These are phyloP conservation scores for Fragum sueziense DNA, from an alignment of 2,888 invertebrate species.

Conservation along the genomic window DNA sequence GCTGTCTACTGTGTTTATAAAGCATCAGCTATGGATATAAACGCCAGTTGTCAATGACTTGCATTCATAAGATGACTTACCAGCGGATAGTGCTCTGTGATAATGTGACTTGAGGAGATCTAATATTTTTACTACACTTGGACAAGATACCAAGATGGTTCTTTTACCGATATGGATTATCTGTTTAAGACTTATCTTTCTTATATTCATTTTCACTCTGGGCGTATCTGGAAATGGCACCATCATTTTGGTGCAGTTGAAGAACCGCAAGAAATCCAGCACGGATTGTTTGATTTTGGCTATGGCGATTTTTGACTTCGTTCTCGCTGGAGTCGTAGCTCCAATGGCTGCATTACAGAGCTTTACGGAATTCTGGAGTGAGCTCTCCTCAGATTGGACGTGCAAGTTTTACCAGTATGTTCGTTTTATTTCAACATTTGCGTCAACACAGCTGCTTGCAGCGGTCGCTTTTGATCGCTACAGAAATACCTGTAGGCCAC, in stretches of 20 bases:
- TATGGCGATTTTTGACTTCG: neutral
- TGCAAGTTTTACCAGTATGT: neutral
- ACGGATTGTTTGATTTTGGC: conserved; percentile 4
- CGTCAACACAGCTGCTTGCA: neutral
- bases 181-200: too few species aligned
- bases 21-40: too few species aligned
- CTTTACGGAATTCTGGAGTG: neutral
- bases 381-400: neutral
- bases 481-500: neutral
- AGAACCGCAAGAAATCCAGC: conserved; percentile 5
- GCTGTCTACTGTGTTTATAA: too few species aligned
- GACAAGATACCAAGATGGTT: too few species aligned
- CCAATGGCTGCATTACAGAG: neutral
- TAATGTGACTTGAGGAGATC: too few species aligned
- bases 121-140: too few species aligned
- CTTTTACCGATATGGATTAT: too few species aligned
- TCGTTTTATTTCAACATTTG: neutral
- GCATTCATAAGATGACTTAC: too few species aligned
- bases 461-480: conserved; percentile 7
- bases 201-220: neutral
- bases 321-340: conserved; percentile 2
- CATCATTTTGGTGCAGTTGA: conserved; percentile 1
- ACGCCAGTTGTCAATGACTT: too few species aligned
- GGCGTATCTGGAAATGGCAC: conserved; percentile 7
- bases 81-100: too few species aligned